Evolutionary conservation across 2,888 invertebrate species (phyloP), one percentile per base, ranked within the genome.

Genomic region (Mythimna vitellina): DNA sequence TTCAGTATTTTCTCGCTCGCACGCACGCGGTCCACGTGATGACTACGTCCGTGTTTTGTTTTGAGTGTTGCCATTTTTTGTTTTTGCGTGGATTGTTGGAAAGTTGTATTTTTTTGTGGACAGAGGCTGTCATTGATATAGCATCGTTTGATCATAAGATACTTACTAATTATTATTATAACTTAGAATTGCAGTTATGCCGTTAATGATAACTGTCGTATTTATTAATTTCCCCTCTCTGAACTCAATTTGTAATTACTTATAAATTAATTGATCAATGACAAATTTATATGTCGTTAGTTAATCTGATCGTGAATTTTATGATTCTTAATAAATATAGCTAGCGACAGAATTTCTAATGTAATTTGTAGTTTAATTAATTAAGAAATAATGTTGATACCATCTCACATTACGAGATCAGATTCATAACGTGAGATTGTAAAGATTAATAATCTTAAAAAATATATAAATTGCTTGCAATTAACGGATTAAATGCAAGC

Each of bases 11-110:
- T 88, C 85, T 84, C 78, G 70, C 80, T 86, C 85, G 70, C 86
- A 80, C 88, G 70, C 80, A 86, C 78, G 81, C 82, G 72, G 64
- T 81, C 91, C 90, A 90, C 89, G 91, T 90, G 90, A 89, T 81
- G 76, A 68, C 78, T 68, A 76, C 79, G 84, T 84, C 85, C 83
- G 89, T 87, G 86, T 89, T 87, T 75, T 77, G 84, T 83, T 86
- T 84, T 61, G 62, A 70, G 61, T 70, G 72, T 84, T 86, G 76
- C 79, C 82, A 86, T 57, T 53, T 29, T 49, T 65, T 78, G 12
- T 46, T 6, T 76, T 76, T 65, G 25, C 70, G 63, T n/a, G 5
- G 0, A 3, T 64, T 72, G 10, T 64, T 65, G 70, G 68, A 62
- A 66, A 57, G 9, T 35, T 53, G 1, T 49, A 2, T 20, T 63